phyloP scores from a whole-genome alignment of 2,888 invertebrate genomes.

The Yponomeuta sedellus region DNA sequence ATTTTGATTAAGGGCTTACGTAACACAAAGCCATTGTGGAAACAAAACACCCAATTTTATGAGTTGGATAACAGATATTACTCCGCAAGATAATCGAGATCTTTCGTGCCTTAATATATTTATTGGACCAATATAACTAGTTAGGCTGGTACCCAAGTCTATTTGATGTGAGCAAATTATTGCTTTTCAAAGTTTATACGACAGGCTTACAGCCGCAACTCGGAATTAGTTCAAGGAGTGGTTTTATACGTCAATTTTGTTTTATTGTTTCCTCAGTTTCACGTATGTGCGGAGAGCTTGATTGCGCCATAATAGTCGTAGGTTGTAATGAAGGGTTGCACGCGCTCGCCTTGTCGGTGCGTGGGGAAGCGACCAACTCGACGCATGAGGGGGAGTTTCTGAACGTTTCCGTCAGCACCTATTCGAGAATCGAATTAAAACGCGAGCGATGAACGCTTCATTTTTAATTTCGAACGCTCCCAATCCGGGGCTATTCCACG shows the following conservation, averaged over 20 bases:
- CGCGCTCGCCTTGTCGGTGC: conserved; percentile 50
- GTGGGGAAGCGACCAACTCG: conserved; percentile 48
- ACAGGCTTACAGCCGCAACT: conserved; percentile 40
- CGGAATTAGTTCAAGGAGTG: conserved; percentile 59
- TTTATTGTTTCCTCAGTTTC: conserved; percentile 71
- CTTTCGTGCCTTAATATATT: conserved; percentile 13
- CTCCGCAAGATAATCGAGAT: conserved; percentile 10
- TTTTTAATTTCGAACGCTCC: background rate
- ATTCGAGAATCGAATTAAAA: conserved; percentile 45
- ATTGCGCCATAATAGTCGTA: conserved; percentile 68
- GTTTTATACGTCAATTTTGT: conserved; percentile 63
- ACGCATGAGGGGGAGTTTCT: conserved; percentile 51
- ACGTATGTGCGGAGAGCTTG: conserved; percentile 69
- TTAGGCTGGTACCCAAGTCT: conserved; percentile 17
- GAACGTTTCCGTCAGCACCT: conserved; percentile 64
- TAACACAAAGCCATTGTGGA: background rate
- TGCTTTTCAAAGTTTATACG: conserved; percentile 38
- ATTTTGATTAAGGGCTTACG: background rate
- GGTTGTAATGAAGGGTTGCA: conserved; percentile 71
- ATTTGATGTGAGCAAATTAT: conserved; percentile 33
- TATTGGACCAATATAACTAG: conserved; percentile 9
- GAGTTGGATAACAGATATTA: background rate
- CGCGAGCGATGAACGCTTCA: conserved; percentile 23
- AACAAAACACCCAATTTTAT: conserved; percentile 6
- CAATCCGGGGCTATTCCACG: background rate